Percentiles rank a stretch among this genome's conserved stretches.
These are phyloP conservation scores for Forbesichthys papilliferus DNA, from an alignment of 2,113 vertebrate species.

Conservation along the genomic window DNA sequence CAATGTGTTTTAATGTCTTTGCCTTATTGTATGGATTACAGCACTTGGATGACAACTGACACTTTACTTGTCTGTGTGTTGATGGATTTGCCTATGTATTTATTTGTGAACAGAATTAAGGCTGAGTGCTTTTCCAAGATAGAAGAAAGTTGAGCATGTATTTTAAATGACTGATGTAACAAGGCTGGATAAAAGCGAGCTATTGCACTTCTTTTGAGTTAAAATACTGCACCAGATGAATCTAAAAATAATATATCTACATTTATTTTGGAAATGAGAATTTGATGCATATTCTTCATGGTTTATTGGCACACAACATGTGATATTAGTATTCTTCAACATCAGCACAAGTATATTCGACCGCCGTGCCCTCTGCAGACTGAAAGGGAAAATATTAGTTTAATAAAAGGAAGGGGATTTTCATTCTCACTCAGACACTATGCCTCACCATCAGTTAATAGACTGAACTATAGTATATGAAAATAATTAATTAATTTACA, in stretches of 20 bases:
- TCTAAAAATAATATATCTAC: constrained; percentile 32
- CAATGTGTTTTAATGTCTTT: constrained; percentile 13
- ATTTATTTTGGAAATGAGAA: no score
- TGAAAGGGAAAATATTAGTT: constrained; percentile 35
- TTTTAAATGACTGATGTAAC: background rate
- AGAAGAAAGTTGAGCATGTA: no score
- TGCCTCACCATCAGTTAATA: background rate
- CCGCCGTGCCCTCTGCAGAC: constrained; percentile 79
- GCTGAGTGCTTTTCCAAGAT: no score
- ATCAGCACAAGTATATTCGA: constrained; percentile 75
- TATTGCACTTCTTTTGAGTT: constrained; percentile 48
- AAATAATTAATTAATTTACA: background rate
- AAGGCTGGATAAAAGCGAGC: background rate
- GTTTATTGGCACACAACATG: background rate
- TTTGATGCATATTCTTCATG: constrained; percentile 17
- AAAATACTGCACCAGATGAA: constrained; percentile 52
- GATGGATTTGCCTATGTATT: constrained; percentile 28
- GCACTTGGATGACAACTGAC: constrained; percentile 30
- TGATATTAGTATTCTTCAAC: background rate
- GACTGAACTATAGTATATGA: background rate
- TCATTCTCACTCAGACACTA: background rate
- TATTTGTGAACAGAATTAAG: constrained; percentile 6
- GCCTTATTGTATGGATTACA: constrained; percentile 39
- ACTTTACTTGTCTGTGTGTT: constrained; percentile 14
- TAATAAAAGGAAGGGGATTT: background rate